phyloP scores from a whole-genome alignment of 1,140 invertebrate species.

The Hyles euphorbiae region DNA sequence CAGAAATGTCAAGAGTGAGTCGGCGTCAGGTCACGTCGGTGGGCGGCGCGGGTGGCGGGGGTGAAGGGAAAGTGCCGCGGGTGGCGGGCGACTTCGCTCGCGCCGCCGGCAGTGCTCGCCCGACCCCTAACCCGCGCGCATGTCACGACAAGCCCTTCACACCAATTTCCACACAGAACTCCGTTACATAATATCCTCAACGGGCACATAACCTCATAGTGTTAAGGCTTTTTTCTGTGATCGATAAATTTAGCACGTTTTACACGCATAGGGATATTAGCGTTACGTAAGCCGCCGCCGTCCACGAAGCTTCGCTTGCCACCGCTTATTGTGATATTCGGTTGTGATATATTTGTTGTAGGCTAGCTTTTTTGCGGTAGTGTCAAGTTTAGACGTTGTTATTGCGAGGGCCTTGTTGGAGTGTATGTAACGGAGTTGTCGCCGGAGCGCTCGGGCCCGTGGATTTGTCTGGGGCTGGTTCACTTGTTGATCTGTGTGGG shows the following conservation, averaged over 20 bases:
- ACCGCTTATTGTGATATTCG: slow-evolving; percentile 73
- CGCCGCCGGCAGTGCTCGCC: slow-evolving; percentile 61
- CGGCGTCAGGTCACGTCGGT: slow-evolving; percentile 6
- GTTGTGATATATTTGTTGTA: slow-evolving; percentile 69
- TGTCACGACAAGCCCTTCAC: slow-evolving; percentile 48
- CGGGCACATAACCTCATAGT: slow-evolving; percentile 54
- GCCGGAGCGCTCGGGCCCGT: slow-evolving; percentile 23
- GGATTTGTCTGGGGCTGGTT: slow-evolving; percentile 20
- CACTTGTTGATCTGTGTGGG: slow-evolving; percentile 46
- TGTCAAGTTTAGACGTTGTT: slow-evolving; percentile 16
- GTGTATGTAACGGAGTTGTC: slow-evolving; percentile 39
- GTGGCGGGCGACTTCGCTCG: slow-evolving; percentile 15
- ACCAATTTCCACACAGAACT: slow-evolving; percentile 52
- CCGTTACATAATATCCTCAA: slow-evolving; percentile 61
- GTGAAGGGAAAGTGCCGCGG: slow-evolving; percentile 22
- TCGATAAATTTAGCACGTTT: slow-evolving; percentile 67
- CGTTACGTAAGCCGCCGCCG: slow-evolving; percentile 68
- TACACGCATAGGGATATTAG: slow-evolving; percentile 63
- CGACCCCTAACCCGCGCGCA: slow-evolving; percentile 63
- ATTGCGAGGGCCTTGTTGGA: slow-evolving; percentile 21
- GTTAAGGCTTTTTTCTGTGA: slow-evolving; percentile 72
- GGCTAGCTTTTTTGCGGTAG: slow-evolving; percentile 67
- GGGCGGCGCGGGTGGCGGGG: slow-evolving; percentile 22
- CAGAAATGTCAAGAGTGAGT: slow-evolving; percentile 2
- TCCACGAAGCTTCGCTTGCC: slow-evolving; percentile 72